Conservation (phyloP, 2,113 vertebrate genomes). For the Pholis gunnellus region DNA sequence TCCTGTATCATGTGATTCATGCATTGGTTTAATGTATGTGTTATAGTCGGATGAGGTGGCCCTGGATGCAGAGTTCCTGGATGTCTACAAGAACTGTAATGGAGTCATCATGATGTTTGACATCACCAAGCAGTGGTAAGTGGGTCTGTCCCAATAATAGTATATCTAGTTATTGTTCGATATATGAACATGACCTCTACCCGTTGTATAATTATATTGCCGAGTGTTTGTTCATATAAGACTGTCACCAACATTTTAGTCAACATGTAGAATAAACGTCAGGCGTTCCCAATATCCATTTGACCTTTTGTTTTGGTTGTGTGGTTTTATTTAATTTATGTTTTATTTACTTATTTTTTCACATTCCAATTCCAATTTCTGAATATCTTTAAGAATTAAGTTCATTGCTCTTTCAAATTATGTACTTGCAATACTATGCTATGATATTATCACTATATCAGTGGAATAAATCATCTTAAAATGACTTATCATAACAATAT, state of each 20-base stretch:
- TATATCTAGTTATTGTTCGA: too few relatives aligned
- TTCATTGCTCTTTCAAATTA: background rate
- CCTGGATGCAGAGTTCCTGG: constrained; percentile 96
- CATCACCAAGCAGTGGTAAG: constrained; percentile 98
- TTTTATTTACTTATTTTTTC: background rate
- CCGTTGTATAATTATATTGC: too few relatives aligned
- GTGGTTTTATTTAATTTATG: background rate
- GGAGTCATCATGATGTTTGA: constrained; percentile 99
- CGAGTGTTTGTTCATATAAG: background rate
- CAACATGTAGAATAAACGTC: background rate
- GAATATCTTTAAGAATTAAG: background rate
- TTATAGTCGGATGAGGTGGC: constrained; percentile 94
- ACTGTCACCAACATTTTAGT: background rate
- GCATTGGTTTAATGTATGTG: constrained; percentile 9
- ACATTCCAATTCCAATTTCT: background rate
- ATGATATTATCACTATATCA: background rate
- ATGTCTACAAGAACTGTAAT: constrained; percentile 98
- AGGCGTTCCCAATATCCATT: background rate
- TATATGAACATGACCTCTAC: too few relatives aligned
- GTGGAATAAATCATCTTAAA: background rate
- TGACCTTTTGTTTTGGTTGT: background rate
- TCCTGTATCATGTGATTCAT: background rate
- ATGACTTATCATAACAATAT: background rate
- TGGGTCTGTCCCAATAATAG: background rate
- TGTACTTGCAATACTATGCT: background rate